Evolutionary conservation across 1,140 invertebrate species (phyloP).

Genomic region (Monomorium pharaonis): DNA sequence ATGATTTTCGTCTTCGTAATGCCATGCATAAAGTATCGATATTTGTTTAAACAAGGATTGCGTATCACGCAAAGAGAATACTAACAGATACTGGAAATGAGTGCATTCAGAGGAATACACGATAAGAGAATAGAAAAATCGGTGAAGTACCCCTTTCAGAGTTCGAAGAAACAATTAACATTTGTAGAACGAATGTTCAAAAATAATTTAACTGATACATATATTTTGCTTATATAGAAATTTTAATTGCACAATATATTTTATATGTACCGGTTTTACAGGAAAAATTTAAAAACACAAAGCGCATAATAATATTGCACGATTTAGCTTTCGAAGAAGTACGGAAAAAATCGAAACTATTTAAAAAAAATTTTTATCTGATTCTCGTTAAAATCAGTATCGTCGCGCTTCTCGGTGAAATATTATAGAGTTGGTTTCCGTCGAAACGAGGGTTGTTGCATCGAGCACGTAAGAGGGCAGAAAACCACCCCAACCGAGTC

Average conservation of each 20-base stretch:
- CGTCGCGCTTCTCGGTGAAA: constrained; percentile 61
- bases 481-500: constrained; percentile 68
- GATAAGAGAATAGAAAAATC: constrained; percentile 9
- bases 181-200: background rate
- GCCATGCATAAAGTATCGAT: background rate
- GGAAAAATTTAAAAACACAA: background rate
- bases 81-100: background rate
- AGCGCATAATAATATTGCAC: background rate
- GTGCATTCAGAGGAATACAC: background rate
- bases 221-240: background rate
- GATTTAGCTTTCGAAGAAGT: background rate
- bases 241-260: background rate
- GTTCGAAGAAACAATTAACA: constrained; percentile 5
- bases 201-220: background rate
- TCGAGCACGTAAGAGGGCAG: constrained; percentile 79
- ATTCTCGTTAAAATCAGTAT: constrained; percentile 29
- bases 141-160: background rate
- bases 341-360: background rate
- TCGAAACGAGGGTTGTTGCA: constrained; percentile 83
- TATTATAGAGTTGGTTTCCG: constrained; percentile 65
- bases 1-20: background rate
- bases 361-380: constrained; percentile 10
- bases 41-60: background rate
- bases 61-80: background rate
- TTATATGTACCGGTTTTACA: background rate